Conservation (phyloP, 1,140 invertebrate genomes). For the Pachypsylla venusta region DNA sequence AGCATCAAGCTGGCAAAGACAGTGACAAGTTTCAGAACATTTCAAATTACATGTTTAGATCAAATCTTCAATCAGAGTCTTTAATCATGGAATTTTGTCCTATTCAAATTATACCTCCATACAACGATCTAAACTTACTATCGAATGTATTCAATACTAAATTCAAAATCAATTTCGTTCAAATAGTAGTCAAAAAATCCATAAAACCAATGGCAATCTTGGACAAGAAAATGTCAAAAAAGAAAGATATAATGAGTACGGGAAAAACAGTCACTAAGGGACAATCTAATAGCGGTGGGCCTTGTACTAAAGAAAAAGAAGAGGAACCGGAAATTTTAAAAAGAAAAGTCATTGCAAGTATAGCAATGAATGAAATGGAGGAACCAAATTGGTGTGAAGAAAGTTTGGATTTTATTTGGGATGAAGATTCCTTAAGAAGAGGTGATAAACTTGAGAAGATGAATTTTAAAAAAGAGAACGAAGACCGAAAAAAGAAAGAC, state of each 20-base stretch:
- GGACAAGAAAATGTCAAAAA: neutral
- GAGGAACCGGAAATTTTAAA: neutral
- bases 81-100: neutral
- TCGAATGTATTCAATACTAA: neutral
- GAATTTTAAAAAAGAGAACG: neutral
- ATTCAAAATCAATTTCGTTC: neutral
- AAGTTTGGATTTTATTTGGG: neutral
- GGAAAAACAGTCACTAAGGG: too few species aligned
- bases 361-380: neutral
- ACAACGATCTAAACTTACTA: neutral
- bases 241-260: too few species aligned
- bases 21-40: too few species aligned
- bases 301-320: neutral
- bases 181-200: neutral
- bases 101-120: neutral
- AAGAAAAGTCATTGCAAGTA: neutral
- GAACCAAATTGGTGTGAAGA: neutral
- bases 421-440: neutral
- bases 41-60: too few species aligned
- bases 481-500: neutral
- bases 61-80: neutral
- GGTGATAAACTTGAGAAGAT: neutral
- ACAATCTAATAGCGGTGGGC: neutral
- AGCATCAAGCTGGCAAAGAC: too few species aligned
- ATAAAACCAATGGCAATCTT: neutral